These are phyloP conservation scores for Caenorhabditis zanzibari DNA, from an alignment of 2,888 invertebrate genomes.

Conservation along the genomic window DNA sequence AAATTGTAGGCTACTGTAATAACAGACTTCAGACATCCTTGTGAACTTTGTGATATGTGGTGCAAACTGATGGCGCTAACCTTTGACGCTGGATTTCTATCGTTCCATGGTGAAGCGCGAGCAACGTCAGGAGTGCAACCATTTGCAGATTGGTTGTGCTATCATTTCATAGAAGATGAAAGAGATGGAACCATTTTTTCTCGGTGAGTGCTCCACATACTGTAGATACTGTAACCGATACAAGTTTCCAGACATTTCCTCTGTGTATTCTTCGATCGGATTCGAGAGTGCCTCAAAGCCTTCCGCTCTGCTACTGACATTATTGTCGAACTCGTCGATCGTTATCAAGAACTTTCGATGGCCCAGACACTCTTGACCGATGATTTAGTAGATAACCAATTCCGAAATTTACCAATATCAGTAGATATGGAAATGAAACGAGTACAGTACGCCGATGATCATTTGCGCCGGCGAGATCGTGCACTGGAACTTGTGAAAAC, in stretches of 20 bases:
- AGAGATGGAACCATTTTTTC: not conserved
- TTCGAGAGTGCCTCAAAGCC: slow-evolving; percentile 2
- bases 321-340: slow-evolving; percentile 16
- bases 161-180: not conserved
- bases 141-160: not conserved
- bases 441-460: not conserved
- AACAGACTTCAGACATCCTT: not conserved
- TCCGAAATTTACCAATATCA: not conserved
- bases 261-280: slow-evolving; percentile 10
- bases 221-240: not conserved
- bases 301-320: not conserved
- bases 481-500: not conserved
- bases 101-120: slow-evolving; percentile 3
- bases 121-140: not conserved
- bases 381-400: not conserved
- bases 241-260: slow-evolving; percentile 8
- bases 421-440: not conserved
- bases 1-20: not conserved
- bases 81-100: slow-evolving; percentile 3
- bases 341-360: slow-evolving; percentile 16
- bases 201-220: not conserved
- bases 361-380: slow-evolving; percentile 1
- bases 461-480: not conserved
- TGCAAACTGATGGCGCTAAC: not conserved
- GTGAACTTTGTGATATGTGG: slow-evolving; percentile 13